Percentiles rank a stretch among this genome's conserved stretches.
Conservation (phyloP, 2,888 invertebrate genomes). For the Zele albiditarsus region DNA sequence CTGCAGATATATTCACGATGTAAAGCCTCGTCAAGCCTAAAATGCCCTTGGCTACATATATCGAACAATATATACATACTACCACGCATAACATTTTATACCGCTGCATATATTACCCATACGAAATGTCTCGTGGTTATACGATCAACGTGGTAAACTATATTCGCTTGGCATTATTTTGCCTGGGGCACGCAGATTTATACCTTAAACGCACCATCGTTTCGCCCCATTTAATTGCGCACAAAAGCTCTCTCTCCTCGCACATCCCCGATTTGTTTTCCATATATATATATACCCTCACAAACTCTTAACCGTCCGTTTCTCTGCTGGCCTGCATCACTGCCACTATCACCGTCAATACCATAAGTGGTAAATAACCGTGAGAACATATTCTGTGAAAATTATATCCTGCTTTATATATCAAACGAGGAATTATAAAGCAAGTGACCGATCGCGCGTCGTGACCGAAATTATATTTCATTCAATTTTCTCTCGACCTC, state of each 20-base stretch:
- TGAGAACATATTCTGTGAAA: slow-evolving; percentile 50
- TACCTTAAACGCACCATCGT: slow-evolving; percentile 44
- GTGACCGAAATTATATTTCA: slow-evolving; percentile 25
- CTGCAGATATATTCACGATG: slow-evolving; percentile 23
- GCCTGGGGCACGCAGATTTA: slow-evolving; percentile 53
- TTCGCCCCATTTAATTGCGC: slow-evolving; percentile 58
- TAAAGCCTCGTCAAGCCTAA: slow-evolving; percentile 4
- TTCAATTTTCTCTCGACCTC: background rate
- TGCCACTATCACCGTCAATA: slow-evolving; percentile 50
- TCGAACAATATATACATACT: slow-evolving; percentile 20
- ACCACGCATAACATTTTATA: slow-evolving; percentile 16
- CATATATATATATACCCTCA: background rate
- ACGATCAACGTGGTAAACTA: slow-evolving; percentile 30
- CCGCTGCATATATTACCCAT: slow-evolving; percentile 36
- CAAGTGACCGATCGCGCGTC: background rate
- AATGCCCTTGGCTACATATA: background rate
- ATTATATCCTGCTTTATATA: slow-evolving; percentile 49
- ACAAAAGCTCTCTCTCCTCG: slow-evolving; percentile 21
- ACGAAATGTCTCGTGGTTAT: slow-evolving; percentile 36
- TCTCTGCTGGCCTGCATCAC: background rate
- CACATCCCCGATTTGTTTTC: slow-evolving; percentile 31
- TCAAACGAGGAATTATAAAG: slow-evolving; percentile 36
- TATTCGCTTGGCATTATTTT: slow-evolving; percentile 39
- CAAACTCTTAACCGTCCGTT: background rate
- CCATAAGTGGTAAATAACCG: slow-evolving; percentile 56